Percentiles rank a stretch among this genome's conserved stretches.
These are phyloP conservation scores for Choloepus hoffmanni DNA, from an alignment of 2,113 vertebrate genomes.

Conservation along the genomic window DNA sequence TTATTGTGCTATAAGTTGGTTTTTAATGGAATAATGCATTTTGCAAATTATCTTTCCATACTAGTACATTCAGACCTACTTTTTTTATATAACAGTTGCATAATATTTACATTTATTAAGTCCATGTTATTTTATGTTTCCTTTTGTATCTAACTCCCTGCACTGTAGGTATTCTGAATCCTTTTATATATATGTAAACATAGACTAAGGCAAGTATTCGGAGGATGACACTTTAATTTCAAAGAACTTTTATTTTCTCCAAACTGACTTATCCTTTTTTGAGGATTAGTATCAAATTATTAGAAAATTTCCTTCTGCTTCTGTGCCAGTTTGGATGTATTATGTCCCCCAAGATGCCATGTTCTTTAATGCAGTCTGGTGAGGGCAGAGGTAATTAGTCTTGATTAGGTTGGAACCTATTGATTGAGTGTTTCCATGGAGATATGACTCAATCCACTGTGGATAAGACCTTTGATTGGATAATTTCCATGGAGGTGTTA, in stretches of 20 bases:
- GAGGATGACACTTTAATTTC: neutral
- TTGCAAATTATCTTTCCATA: conserved; percentile 23
- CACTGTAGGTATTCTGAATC: neutral
- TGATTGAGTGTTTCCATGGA: too few relatives aligned
- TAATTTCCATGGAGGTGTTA: too few relatives aligned
- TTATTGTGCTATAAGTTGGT: neutral
- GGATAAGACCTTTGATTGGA: too few relatives aligned
- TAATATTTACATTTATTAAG: conserved; percentile 4
- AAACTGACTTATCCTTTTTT: neutral
- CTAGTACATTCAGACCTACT: neutral
- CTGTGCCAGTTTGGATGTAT: too few relatives aligned
- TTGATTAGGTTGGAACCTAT: too few relatives aligned
- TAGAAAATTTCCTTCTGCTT: neutral
- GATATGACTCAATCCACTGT: too few relatives aligned
- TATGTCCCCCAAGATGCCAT: too few relatives aligned
- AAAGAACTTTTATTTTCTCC: neutral
- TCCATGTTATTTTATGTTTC: neutral
- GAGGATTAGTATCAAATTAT: neutral
- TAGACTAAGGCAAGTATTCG: neutral
- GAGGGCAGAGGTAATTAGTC: too few relatives aligned
- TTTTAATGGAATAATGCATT: conserved; percentile 12
- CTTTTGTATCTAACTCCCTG: neutral
- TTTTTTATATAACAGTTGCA: neutral
- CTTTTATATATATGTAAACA: neutral
- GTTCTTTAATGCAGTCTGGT: too few relatives aligned